phyloP scores from a whole-genome alignment of 2,797 vertebrate species.

The Amphiprion clarkii region DNA sequence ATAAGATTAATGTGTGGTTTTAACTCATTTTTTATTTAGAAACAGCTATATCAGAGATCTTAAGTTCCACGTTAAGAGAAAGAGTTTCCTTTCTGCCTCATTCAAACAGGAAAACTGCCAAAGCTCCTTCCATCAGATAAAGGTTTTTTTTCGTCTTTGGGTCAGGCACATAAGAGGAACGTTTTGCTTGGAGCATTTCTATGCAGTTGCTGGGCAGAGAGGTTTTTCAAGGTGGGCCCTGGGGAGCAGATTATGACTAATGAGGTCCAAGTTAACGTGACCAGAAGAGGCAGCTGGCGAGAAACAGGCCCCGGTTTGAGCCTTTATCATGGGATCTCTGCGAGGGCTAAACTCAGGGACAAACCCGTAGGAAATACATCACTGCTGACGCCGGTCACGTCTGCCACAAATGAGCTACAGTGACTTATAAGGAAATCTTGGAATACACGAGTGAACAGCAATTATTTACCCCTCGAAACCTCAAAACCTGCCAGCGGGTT shows the following conservation, averaged over 20 bases:
- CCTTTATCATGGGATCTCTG: slow-evolving; percentile 80
- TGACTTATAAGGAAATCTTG: slow-evolving; percentile 76
- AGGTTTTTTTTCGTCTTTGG: slow-evolving; percentile 46
- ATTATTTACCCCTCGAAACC: no score
- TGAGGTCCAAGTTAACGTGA: slow-evolving; percentile 82
- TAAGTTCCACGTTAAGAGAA: slow-evolving; percentile 46
- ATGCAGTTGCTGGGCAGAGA: slow-evolving; percentile 62
- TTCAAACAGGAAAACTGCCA: slow-evolving; percentile 64
- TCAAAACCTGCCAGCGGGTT: no score
- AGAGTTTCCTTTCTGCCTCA: slow-evolving; percentile 58
- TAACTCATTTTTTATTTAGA: slow-evolving; percentile 41
- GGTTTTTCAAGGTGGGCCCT: slow-evolving; percentile 76
- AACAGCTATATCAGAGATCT: slow-evolving; percentile 56
- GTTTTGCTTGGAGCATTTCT: slow-evolving; percentile 65
- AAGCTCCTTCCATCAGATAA: slow-evolving; percentile 80
- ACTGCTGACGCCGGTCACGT: slow-evolving; percentile 68
- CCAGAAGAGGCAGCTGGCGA: slow-evolving; percentile 77
- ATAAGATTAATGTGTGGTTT: slow-evolving; percentile 2
- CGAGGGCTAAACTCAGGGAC: slow-evolving; percentile 70
- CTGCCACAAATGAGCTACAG: slow-evolving; percentile 55
- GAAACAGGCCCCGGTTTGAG: slow-evolving; percentile 64
- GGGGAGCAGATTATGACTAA: slow-evolving; percentile 85
- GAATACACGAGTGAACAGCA: background rate
- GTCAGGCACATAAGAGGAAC: slow-evolving; percentile 58
- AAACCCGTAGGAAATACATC: slow-evolving; percentile 82